These are phyloP conservation scores for Syngnathus floridae DNA, from an alignment of 2,113 vertebrate genomes.

Conservation along the genomic window DNA sequence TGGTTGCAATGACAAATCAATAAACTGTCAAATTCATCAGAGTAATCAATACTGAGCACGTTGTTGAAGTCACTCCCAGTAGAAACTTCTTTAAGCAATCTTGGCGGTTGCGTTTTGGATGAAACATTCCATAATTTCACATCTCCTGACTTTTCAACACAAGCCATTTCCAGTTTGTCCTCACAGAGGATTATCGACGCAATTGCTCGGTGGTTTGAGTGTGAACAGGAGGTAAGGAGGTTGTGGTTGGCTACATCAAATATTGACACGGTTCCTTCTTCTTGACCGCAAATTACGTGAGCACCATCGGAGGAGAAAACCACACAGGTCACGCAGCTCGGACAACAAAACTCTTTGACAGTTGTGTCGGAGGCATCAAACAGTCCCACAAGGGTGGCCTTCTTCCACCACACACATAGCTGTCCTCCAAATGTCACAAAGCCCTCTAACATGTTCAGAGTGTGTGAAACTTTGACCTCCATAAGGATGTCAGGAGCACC, in stretches of 20 bases:
- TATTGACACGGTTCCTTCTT: constrained; percentile 54
- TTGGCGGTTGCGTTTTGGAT: constrained; percentile 35
- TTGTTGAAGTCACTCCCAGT: constrained; percentile 9
- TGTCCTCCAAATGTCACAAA: constrained; percentile 39
- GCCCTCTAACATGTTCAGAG: constrained; percentile 27
- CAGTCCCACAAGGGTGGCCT: constrained; percentile 42
- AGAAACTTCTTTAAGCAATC: constrained; percentile 46
- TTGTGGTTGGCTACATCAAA: constrained; percentile 50
- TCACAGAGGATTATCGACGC: constrained; percentile 45
- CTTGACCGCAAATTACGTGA: constrained; percentile 67
- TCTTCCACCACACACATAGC: constrained; percentile 62
- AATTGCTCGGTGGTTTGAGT: constrained; percentile 40
- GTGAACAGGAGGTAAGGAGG: constrained; percentile 43
- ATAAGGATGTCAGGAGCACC: constrained; percentile 37
- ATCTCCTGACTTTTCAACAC: constrained; percentile 62
- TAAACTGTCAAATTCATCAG: constrained; percentile 35
- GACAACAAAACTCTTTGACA: constrained; percentile 48
- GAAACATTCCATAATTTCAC: constrained; percentile 64
- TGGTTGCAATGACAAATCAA: constrained; percentile 63
- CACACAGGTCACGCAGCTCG: constrained; percentile 58
- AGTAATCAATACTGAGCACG: constrained; percentile 58
- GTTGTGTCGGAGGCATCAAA: constrained; percentile 44
- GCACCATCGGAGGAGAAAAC: constrained; percentile 43
- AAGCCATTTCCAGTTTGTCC: constrained; percentile 43
- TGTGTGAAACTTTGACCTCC: constrained; percentile 39